A percentile compares a stretch with the other conserved stretches of the same genome.
Conservation (phyloP, 2,113 vertebrate genomes). For the Octodon degus region DNA sequence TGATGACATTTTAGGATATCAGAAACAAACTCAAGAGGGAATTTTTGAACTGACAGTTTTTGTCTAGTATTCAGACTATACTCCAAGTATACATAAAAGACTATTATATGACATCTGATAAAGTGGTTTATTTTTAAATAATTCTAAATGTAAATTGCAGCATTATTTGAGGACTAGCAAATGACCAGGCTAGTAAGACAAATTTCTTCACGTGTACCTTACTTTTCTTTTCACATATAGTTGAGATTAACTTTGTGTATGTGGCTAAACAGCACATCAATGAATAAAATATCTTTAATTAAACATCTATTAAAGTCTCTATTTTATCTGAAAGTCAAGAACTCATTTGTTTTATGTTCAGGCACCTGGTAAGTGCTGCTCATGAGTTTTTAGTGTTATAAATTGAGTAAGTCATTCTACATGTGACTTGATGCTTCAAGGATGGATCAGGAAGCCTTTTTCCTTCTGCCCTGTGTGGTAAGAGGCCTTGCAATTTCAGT, state of each 20-base stretch:
- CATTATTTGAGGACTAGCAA: not conserved
- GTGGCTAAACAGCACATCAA: not conserved
- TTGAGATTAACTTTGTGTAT: not conserved
- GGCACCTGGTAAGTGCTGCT: not conserved
- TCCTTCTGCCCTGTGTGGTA: accelerated
- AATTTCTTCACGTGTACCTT: not conserved
- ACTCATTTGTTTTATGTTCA: not conserved
- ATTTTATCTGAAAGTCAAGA: not conserved
- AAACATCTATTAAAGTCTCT: not conserved
- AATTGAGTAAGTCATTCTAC: not conserved
- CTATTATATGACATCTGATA: not conserved
- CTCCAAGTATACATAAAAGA: not conserved
- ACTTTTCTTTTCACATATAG: not conserved
- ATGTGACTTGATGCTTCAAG: not conserved
- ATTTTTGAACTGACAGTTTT: not conserved
- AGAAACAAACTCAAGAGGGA: not conserved
- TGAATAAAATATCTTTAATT: not conserved
- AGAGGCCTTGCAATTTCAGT: not conserved
- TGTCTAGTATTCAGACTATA: not conserved
- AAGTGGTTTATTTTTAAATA: not conserved
- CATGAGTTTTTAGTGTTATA: not conserved
- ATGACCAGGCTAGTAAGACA: not conserved
- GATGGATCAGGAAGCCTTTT: too few species aligned
- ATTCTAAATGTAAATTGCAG: not conserved
- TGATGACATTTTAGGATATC: not conserved